Conservation (phyloP, 2,797 vertebrate species). For the Melanitta fusca region DNA sequence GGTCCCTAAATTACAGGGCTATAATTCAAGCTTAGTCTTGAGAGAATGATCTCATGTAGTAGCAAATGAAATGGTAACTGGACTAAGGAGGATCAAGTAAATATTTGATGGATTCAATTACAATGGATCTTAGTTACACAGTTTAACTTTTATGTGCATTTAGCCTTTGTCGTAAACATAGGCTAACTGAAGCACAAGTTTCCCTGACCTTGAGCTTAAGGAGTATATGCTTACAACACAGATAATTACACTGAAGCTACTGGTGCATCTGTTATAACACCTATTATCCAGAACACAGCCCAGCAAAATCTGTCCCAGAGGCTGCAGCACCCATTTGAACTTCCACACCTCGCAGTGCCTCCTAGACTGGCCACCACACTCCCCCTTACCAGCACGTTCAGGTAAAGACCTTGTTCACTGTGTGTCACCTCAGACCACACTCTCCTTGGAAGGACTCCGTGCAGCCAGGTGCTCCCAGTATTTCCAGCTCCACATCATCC, state of each 20-base stretch:
- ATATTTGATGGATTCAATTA: neutral
- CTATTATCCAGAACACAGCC: neutral
- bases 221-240: neutral
- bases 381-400: neutral
- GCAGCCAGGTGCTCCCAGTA: neutral
- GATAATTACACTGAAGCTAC: rapidly evolving
- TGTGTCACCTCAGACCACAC: neutral
- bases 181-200: neutral
- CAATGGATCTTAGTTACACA: neutral
- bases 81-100: neutral
- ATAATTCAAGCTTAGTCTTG: neutral
- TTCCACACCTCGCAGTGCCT: neutral
- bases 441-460: neutral
- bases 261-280: rapidly evolving
- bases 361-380: neutral
- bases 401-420: neutral
- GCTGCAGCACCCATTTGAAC: neutral
- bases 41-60: neutral
- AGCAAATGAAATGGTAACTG: neutral
- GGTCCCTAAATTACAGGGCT: neutral
- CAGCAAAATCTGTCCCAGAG: neutral
- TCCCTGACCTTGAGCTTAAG: neutral
- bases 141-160: neutral
- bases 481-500: neutral
- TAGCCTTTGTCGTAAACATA: neutral